Percentiles rank a stretch among this genome's conserved stretches.
These are phyloP conservation scores for Orius laevigatus DNA, from an alignment of 1,140 invertebrate species.

Conservation along the genomic window DNA sequence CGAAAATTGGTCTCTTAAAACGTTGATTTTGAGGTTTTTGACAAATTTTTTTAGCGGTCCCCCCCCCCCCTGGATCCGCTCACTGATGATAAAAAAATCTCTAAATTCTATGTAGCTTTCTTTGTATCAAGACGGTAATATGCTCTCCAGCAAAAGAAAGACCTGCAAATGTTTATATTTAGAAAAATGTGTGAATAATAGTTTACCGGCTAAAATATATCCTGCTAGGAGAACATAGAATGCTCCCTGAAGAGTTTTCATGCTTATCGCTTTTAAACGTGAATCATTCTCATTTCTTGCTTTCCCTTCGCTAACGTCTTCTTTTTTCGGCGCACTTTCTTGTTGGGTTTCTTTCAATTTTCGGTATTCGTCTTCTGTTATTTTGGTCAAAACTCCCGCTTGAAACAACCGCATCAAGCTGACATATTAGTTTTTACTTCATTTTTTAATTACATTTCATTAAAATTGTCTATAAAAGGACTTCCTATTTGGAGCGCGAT, in stretches of 20 bases:
- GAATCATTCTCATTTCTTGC: constrained; percentile 6
- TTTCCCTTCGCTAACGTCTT: background rate
- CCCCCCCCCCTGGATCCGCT: too few relatives aligned
- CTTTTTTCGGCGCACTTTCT: background rate
- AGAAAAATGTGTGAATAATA: background rate
- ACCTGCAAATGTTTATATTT: background rate
- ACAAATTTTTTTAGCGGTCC: too few relatives aligned
- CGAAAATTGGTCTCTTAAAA: too few relatives aligned
- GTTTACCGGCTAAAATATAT: constrained; percentile 7
- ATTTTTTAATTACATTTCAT: constrained; percentile 37
- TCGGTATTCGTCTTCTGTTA: constrained; percentile 14
- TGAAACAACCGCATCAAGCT: constrained; percentile 52
- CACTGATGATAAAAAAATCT: too few relatives aligned
- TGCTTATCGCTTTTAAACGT: constrained; percentile 10
- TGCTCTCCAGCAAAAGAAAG: too few relatives aligned
- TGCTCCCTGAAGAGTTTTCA: constrained; percentile 12
- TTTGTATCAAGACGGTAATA: background rate
- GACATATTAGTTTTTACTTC: constrained; percentile 2
- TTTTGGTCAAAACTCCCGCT: constrained; percentile 29
- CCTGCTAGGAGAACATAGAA: constrained; percentile 10
- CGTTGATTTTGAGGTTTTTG: too few relatives aligned
- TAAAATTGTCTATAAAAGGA: constrained; percentile 48
- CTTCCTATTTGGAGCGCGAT: constrained; percentile 54
- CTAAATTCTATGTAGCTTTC: background rate
- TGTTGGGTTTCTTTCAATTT: constrained; percentile 3